Evolutionary conservation across 2,113 vertebrate genomes (phyloP).

Genomic region (Lepidothrix coronata): DNA sequence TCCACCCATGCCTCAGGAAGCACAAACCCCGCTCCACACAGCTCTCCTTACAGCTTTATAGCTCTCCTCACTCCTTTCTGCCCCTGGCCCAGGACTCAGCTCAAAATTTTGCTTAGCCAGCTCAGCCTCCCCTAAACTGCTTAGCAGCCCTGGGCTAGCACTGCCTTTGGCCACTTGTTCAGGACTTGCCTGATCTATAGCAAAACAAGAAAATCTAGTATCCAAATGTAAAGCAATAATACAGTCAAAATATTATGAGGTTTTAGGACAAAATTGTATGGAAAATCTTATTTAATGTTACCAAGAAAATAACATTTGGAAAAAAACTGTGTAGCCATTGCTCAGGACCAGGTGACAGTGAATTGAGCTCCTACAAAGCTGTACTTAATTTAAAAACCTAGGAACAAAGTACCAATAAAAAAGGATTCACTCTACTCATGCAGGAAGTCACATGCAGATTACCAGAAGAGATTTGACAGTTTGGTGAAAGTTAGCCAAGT

Average conservation of each 20-base stretch:
- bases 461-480: background rate
- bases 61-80: background rate
- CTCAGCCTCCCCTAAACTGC: background rate
- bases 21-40: background rate
- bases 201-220: background rate
- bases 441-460: background rate
- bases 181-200: background rate
- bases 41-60: background rate
- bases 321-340: background rate
- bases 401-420: background rate
- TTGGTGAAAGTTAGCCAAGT: background rate
- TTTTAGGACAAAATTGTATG: background rate
- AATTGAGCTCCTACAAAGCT: background rate
- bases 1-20: background rate
- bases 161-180: background rate
- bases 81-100: no score
- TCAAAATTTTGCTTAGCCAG: background rate
- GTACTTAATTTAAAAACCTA: background rate
- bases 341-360: background rate
- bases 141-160: fast-evolving
- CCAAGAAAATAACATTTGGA: background rate
- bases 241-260: background rate
- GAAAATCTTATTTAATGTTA: background rate
- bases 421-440: background rate
- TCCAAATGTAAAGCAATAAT: background rate